phyloP scores from a whole-genome alignment of 2,797 vertebrate genomes.

The Parambassis ranga region DNA sequence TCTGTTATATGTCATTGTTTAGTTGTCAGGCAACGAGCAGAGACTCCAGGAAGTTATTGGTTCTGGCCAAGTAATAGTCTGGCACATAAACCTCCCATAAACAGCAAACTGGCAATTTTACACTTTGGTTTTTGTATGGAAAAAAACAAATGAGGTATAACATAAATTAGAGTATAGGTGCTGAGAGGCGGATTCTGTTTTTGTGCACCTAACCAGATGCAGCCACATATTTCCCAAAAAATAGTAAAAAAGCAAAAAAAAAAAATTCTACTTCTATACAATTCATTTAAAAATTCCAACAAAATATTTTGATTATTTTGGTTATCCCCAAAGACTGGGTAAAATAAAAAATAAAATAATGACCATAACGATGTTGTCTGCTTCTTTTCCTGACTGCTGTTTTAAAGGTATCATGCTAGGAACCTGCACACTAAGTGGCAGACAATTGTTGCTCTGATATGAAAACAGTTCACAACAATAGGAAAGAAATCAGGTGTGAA shows the following conservation, averaged over 20 bases:
- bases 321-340: neutral
- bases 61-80: slow-evolving; percentile 7
- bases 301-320: too few species aligned
- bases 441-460: neutral
- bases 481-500: neutral
- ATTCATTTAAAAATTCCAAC: too few species aligned
- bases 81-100: neutral
- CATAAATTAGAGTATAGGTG: neutral
- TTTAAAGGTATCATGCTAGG: neutral
- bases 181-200: neutral
- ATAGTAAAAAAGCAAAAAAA: too few species aligned
- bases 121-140: neutral
- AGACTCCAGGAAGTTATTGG: neutral
- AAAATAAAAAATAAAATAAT: too few species aligned
- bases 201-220: neutral
- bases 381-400: neutral
- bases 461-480: neutral
- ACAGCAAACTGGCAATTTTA: neutral
- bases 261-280: too few species aligned
- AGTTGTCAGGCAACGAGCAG: slow-evolving; percentile 12
- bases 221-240: neutral
- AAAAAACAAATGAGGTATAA: neutral
- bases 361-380: neutral
- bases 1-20: slow-evolving; percentile 25
- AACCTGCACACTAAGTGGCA: neutral